These are phyloP conservation scores for Sorex fumeus DNA, from an alignment of 2,113 vertebrate species.

Conservation along the genomic window DNA sequence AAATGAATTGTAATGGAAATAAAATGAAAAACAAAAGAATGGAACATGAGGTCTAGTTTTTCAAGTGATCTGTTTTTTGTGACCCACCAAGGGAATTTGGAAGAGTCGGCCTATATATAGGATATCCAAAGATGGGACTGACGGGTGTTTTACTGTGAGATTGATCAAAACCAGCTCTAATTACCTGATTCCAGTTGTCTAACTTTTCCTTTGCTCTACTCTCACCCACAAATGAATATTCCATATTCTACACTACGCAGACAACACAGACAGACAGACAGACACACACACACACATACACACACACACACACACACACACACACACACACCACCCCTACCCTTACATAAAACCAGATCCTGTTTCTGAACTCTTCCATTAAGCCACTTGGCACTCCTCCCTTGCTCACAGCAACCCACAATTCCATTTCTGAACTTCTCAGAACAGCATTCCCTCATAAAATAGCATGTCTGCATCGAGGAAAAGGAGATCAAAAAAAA, in stretches of 20 bases:
- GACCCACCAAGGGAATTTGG: neutral
- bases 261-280: neutral
- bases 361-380: conserved; percentile 14
- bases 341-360: neutral
- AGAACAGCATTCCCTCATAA: neutral
- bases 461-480: neutral
- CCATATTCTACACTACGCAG: neutral
- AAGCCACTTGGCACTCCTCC: neutral
- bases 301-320: neutral
- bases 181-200: conserved; percentile 30
- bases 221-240: neutral
- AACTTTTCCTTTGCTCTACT: neutral
- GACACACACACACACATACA: neutral
- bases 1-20: conserved; percentile 49
- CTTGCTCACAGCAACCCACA: neutral
- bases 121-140: neutral
- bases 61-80: neutral
- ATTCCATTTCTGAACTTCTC: neutral
- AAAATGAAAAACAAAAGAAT: conserved; percentile 33
- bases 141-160: neutral
- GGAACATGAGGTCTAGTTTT: neutral
- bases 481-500: neutral
- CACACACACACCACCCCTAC: neutral
- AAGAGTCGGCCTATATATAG: neutral
- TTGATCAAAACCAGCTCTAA: conserved; percentile 25